Evolutionary conservation across 2,888 invertebrate genomes (phyloP).

Genomic region (Heliothis peltigera): DNA sequence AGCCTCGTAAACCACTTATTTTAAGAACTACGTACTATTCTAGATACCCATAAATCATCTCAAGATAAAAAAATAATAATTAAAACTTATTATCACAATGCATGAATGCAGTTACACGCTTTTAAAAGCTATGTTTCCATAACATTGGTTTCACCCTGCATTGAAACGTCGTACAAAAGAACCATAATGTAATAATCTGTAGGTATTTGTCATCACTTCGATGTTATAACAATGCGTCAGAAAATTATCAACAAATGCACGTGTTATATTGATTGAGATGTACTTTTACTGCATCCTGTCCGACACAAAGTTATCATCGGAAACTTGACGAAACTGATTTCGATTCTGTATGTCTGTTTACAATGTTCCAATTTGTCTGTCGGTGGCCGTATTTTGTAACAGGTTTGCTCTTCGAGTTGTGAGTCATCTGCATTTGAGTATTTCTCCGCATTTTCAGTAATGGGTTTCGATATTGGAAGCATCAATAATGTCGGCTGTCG

Average conservation of each 20-base stretch:
- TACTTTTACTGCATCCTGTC: conserved; percentile 24
- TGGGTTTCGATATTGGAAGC: background rate
- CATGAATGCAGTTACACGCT: background rate
- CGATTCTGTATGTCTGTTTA: conserved; percentile 21
- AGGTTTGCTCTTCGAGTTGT: conserved; percentile 36
- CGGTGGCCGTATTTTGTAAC: conserved; percentile 29
- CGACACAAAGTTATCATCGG: conserved; percentile 14
- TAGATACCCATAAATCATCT: too few species aligned
- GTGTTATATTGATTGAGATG: conserved; percentile 29
- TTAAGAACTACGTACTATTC: too few species aligned
- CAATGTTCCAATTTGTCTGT: conserved; percentile 9
- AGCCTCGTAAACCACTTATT: too few species aligned
- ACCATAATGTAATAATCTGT: background rate
- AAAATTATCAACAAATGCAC: conserved; percentile 47
- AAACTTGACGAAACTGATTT: conserved; percentile 10
- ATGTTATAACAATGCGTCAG: background rate
- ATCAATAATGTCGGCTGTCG: background rate
- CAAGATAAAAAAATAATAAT: too few species aligned
- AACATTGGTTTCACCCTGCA: background rate
- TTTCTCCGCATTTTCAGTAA: conserved; percentile 14
- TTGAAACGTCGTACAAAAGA: background rate
- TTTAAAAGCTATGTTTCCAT: background rate
- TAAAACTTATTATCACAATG: background rate
- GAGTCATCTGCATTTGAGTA: conserved; percentile 13
- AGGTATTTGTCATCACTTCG: background rate